Evolutionary conservation across 2,888 invertebrate genomes (phyloP).

Genomic region (Argyresthia goedartella): DNA sequence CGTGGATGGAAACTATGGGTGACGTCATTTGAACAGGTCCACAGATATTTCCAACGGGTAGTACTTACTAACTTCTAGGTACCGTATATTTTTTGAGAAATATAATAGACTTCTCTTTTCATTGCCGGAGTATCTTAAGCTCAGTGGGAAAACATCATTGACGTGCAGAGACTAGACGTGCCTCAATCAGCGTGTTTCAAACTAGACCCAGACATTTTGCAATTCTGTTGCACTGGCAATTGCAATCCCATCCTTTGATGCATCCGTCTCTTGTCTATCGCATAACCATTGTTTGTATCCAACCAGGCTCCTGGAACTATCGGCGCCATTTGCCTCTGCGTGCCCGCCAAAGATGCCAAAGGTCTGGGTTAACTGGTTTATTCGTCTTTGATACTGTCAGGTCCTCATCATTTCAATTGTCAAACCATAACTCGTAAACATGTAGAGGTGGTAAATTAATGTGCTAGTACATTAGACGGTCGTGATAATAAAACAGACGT

Average conservation of each 20-base stretch:
- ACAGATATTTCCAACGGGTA: too few relatives aligned
- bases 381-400: slow-evolving; percentile 41
- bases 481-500: slow-evolving; percentile 66
- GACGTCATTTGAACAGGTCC: too few relatives aligned
- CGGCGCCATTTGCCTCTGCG: slow-evolving; percentile 32
- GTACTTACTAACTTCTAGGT: too few relatives aligned
- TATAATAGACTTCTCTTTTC: too few relatives aligned
- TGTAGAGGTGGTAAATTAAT: slow-evolving; percentile 65
- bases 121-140: too few relatives aligned
- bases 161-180: slow-evolving; percentile 29
- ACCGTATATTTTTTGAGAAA: too few relatives aligned
- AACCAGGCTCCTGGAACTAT: slow-evolving; percentile 15
- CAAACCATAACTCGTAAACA: slow-evolving; percentile 60
- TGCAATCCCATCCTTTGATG: slow-evolving; percentile 67
- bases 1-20: too few relatives aligned
- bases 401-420: slow-evolving; percentile 63
- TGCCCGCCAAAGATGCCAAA: slow-evolving; percentile 22
- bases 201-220: slow-evolving; percentile 57
- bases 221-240: slow-evolving; percentile 65
- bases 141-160: too few relatives aligned
- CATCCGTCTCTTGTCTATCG: slow-evolving; percentile 68
- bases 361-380: slow-evolving; percentile 29
- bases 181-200: slow-evolving; percentile 60
- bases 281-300: slow-evolving; percentile 39
- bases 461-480: slow-evolving; percentile 62